phyloP scores from a whole-genome alignment of 2,888 invertebrate species.

The Omphaloscelis lunosa region DNA sequence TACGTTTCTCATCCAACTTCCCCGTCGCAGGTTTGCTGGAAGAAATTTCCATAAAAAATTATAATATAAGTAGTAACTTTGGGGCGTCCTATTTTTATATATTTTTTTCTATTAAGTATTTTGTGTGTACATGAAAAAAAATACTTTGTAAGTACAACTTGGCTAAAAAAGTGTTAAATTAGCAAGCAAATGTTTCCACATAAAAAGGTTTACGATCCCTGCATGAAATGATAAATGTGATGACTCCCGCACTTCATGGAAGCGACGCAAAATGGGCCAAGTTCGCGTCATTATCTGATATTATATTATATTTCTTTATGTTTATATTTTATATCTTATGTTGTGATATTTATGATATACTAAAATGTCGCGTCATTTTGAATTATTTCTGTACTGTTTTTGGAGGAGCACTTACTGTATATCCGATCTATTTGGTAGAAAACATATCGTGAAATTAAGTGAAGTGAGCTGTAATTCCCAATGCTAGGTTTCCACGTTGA shows the following conservation, averaged over 20 bases:
- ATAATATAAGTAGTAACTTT: not conserved
- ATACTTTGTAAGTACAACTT: not conserved
- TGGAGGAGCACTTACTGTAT: not conserved
- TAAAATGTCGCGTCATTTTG: slow-evolving; percentile 39
- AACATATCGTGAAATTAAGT: not conserved
- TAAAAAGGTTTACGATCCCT: slow-evolving; percentile 42
- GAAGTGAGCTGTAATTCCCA: not conserved
- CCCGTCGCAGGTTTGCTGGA: too few relatives aligned
- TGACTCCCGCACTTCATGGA: slow-evolving; percentile 55
- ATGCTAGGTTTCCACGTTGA: not conserved
- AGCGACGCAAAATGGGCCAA: slow-evolving; percentile 48
- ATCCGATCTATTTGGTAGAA: not conserved
- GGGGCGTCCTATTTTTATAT: not conserved
- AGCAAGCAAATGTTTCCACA: not conserved
- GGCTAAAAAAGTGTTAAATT: not conserved
- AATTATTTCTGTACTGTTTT: slow-evolving; percentile 11
- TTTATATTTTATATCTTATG: slow-evolving; percentile 28
- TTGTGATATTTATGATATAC: slow-evolving; percentile 45
- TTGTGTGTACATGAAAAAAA: not conserved
- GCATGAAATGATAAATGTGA: slow-evolving; percentile 52
- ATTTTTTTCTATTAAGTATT: not conserved
- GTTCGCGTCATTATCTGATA: slow-evolving; percentile 54
- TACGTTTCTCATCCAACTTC: not conserved
- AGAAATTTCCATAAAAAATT: not conserved
- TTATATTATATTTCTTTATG: slow-evolving; percentile 43